phyloP scores from a whole-genome alignment of 2,888 invertebrate genomes.

The Dione juno region DNA sequence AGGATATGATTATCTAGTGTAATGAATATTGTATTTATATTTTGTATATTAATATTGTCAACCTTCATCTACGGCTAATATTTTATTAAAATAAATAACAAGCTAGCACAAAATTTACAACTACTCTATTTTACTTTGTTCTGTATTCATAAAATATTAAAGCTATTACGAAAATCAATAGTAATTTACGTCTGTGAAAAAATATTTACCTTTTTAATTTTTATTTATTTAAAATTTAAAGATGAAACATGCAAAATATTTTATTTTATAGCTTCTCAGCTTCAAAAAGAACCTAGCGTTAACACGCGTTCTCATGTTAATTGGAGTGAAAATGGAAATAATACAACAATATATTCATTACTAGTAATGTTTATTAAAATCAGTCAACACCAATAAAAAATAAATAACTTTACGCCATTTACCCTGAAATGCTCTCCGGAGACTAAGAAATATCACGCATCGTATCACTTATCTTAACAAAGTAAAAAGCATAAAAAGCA shows the following conservation, averaged over 20 bases:
- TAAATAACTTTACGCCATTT: conserved; percentile 43
- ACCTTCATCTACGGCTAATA: no score
- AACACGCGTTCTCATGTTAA: neutral
- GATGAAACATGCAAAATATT: no score
- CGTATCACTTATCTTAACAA: neutral
- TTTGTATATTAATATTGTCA: neutral
- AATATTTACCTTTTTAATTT: no score
- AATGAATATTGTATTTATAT: neutral
- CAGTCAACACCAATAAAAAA: conserved; percentile 46
- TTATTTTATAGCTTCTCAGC: no score
- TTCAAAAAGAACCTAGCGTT: no score
- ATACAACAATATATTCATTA: neutral
- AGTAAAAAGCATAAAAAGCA: neutral
- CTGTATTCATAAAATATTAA: no score
- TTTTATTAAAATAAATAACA: no score
- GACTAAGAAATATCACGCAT: conserved; percentile 21
- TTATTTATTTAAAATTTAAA: no score
- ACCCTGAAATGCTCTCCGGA: conserved; percentile 11
- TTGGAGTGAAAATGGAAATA: neutral
- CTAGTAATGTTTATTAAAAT: conserved; percentile 41
- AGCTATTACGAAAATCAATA: no score
- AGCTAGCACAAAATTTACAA: no score
- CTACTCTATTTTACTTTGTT: no score
- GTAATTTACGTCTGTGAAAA: no score
- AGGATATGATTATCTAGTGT: neutral